Base-by-base conservation (phyloP, 2,888 invertebrate species). In the Drosophila paucipuncta region DNA sequence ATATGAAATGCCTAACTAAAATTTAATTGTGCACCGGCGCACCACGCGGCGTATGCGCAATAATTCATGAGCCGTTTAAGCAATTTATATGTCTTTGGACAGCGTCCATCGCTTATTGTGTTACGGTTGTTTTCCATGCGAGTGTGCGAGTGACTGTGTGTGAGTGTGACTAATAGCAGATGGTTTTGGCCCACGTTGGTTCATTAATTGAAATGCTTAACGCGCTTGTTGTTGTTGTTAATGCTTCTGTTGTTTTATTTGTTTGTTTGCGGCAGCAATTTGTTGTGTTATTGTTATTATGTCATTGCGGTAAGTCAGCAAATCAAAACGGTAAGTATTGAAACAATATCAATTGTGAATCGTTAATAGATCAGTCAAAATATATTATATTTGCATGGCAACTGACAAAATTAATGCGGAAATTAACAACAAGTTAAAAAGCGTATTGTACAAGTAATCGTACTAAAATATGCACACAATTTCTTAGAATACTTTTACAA, bases 51-150 rank as follows among this genome's bases (percentile, higher is more conserved):
- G 80, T 85, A 88, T 88, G 74, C 87, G 90, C 86, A 88, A 88
- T 85, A 90, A 79, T 90, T 85, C 89, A 90, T 88, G 87, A 88
- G 72, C 71, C 88, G 76, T 80, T 87, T 87, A 73, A 87, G 76
- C 73, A 82, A 90, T 85, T 89, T 86, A 78, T 82, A 67, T 77
- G 76, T 76, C 72, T 73, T 63, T 70, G 71, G 70, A 64, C 80
- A 77, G 53, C 59, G 71, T 64, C 60, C 70, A 74, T 68, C 41
- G 66, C 73, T 52, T 54, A 43, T 39, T 28, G 65, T 71, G 65
- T 78, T 69, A 77, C 80, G 67, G 74, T 74, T 73, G 61, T 60
- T 67, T 61, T 55, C 16, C 33, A 5, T 43, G n/a, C 54, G 10
- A 37, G 1, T 11, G 18, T 39, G 13, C 62, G 55, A 41, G 6